Conservation (phyloP, 2,797 vertebrate genomes). For the Pterois miles region DNA sequence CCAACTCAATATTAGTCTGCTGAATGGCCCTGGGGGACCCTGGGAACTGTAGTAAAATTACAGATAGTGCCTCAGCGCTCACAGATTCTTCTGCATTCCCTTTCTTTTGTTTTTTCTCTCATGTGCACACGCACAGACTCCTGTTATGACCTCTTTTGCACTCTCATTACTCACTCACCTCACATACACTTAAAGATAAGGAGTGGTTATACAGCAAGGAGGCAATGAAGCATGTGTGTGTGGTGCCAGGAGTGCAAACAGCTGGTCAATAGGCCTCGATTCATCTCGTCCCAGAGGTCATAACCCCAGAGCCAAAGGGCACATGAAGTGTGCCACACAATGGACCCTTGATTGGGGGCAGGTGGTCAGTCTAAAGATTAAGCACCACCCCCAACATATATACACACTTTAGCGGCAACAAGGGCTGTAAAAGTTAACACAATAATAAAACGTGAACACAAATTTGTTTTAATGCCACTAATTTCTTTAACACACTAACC, state of each 20-base stretch:
- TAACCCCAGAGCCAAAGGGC: constrained; percentile 44
- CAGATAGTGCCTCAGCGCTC: background rate
- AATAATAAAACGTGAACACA: too few relatives aligned
- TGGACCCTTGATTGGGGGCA: constrained; percentile 15
- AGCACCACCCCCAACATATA: background rate
- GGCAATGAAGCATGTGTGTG: background rate
- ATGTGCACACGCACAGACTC: background rate
- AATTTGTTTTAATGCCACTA: too few relatives aligned
- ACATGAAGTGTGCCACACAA: constrained; percentile 62
- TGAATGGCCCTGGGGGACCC: constrained; percentile 10
- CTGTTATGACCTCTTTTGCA: background rate
- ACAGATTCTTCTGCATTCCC: background rate
- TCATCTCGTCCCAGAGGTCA: constrained; percentile 25
- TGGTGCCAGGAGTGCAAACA: constrained; percentile 23
- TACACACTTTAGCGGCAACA: background rate
- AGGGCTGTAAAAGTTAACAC: too few relatives aligned
- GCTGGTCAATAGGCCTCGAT: constrained; percentile 44
- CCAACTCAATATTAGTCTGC: constrained; percentile 17
- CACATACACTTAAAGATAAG: background rate
- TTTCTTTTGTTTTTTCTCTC: background rate
- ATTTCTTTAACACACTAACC: too few relatives aligned
- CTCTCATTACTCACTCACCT: background rate
- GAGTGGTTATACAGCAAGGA: background rate
- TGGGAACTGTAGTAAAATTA: constrained; percentile 1
- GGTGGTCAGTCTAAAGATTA: constrained; percentile 26